A percentile compares a stretch with the other conserved stretches of the same genome.
Evolutionary conservation across 2,113 vertebrate species (phyloP).

Genomic region (Ranitomeya variabilis): DNA sequence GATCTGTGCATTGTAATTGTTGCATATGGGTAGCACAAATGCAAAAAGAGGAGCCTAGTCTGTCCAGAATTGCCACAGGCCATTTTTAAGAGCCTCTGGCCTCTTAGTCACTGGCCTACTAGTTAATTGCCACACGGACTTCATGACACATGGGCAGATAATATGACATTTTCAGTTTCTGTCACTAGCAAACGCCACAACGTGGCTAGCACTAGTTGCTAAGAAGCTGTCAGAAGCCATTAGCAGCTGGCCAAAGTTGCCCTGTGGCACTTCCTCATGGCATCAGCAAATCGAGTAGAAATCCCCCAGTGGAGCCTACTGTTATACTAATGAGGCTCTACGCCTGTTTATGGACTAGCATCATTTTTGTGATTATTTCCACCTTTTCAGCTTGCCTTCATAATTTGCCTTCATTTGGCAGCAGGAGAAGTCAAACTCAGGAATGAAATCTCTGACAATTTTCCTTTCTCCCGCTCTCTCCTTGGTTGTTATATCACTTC

Average conservation of each 20-base stretch:
- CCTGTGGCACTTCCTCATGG: conserved; percentile 93
- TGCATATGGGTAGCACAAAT: conserved; percentile 70
- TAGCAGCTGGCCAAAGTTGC: conserved; percentile 89
- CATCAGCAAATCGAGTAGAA: conserved; percentile 87
- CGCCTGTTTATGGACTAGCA: conserved; percentile 90
- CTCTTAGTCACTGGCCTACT: conserved; percentile 93
- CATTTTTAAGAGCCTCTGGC: conserved; percentile 91
- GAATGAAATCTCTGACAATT: conserved; percentile 68
- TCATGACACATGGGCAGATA: conserved; percentile 86
- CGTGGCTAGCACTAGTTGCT: conserved; percentile 89
- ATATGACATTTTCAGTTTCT: conserved; percentile 89
- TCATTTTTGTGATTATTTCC: conserved; percentile 96
- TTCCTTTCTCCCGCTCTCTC: neutral
- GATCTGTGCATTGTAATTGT: conserved; percentile 70
- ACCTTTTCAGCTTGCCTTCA: conserved; percentile 81
- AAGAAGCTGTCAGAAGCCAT: conserved; percentile 96
- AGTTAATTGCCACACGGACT: conserved; percentile 94
- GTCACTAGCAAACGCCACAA: conserved; percentile 80
- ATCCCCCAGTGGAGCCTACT: conserved; percentile 87
- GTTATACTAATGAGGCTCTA: conserved; percentile 96
- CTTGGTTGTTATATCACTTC: conserved; percentile 65
- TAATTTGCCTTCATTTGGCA: conserved; percentile 73
- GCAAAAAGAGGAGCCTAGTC: conserved; percentile 64
- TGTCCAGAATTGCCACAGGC: conserved; percentile 87
- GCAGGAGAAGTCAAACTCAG: conserved; percentile 78